A percentile compares a stretch with the other conserved stretches of the same genome.
These are phyloP conservation scores for Casuarius casuarius DNA, from an alignment of 2,113 vertebrate genomes.

Conservation along the genomic window DNA sequence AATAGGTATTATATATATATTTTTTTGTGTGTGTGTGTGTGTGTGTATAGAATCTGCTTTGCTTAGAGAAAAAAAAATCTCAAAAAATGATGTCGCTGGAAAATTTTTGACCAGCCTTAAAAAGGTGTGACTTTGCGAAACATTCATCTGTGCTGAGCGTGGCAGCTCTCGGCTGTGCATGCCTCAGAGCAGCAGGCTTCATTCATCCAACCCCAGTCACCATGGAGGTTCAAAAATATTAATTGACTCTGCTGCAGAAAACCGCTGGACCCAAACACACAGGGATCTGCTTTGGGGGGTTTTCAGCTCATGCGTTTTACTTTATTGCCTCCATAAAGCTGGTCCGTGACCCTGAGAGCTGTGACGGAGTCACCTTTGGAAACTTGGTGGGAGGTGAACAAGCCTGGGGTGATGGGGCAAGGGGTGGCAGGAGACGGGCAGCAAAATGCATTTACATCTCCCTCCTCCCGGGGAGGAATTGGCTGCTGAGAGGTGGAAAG, in stretches of 20 bases:
- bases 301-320: neutral
- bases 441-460: neutral
- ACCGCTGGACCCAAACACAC: neutral
- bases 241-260: neutral
- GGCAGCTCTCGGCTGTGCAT: accelerated
- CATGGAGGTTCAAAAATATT: neutral
- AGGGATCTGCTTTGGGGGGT: neutral
- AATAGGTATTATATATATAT: no score
- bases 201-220: neutral
- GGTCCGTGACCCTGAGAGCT: neutral
- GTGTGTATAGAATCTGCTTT: neutral
- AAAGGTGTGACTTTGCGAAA: neutral
- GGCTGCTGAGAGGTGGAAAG: neutral
- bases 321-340: neutral
- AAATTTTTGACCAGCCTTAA: neutral
- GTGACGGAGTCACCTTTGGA: neutral
- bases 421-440: neutral
- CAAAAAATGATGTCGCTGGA: neutral
- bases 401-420: accelerated
- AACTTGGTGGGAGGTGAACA: neutral
- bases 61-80: neutral
- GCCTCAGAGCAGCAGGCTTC: neutral
- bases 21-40: no score
- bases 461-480: neutral
- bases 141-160: neutral